These are phyloP conservation scores for Drymodes brunneopygia DNA, from an alignment of 2,113 vertebrate species.

Conservation along the genomic window DNA sequence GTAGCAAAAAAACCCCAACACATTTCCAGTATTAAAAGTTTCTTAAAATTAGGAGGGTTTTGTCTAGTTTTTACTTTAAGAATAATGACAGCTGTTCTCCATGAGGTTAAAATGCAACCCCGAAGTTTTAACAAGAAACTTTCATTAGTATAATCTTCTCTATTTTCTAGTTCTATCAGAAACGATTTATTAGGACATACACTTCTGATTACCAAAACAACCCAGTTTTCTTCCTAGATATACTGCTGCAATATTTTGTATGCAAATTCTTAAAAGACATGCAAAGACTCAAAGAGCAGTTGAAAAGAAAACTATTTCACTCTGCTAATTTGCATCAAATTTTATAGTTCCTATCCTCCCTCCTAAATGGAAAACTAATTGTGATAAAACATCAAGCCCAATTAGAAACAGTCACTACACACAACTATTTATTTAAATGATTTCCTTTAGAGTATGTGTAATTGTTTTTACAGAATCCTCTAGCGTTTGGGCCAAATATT, in stretches of 20 bases:
- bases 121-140: not conserved
- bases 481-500: not conserved
- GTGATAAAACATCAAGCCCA: not conserved
- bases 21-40: not conserved
- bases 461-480: not conserved
- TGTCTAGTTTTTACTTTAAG: not conserved
- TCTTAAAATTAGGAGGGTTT: not conserved
- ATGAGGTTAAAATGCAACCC: not conserved
- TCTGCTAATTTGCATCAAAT: not conserved
- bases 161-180: not conserved
- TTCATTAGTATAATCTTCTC: not conserved
- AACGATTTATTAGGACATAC: not conserved
- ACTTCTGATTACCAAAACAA: not conserved
- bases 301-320: not conserved
- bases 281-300: not conserved
- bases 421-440: not conserved
- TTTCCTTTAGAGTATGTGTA: not conserved
- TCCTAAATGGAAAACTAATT: conserved; percentile 1
- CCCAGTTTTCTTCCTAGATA: not conserved
- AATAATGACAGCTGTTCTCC: not conserved
- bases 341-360: conserved; percentile 3
- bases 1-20: not conserved
- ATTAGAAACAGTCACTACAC: conserved; percentile 2
- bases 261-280: not conserved
- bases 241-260: not conserved